Base-by-base conservation (phyloP, 2,797 vertebrate genomes). In the Sebastes dallii region DNA sequence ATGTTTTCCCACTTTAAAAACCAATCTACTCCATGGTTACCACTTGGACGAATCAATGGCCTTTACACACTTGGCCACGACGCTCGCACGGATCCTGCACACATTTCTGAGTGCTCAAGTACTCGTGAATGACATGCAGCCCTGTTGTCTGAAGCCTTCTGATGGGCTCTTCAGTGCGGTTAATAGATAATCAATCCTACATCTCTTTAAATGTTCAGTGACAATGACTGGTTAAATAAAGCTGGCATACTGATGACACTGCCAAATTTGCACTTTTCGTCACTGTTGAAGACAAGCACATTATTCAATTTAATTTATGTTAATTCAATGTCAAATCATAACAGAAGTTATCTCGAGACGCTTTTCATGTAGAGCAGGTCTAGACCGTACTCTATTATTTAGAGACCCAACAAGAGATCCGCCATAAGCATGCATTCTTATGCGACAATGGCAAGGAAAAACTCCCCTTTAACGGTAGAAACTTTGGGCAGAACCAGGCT, bases 101-200 rank as follows among this genome's bases (percentile, higher is more conserved):
- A 83, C 74, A 42, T 79, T 83, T 79, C 81, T 80, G 75, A 58
- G 55, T 54, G 66, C 83, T 83, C 73, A 85, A 83, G 74, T 83
- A 39, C 75, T 75, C 25, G 42, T 82, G 76, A 88, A 87, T 84
- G 86, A 81, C 80, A 75, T 20, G 46, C 34, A 20, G 66, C n/a
- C 13, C 50, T 65, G 24, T 69, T 42, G 60, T 70, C 78, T 78
- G 59, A 74, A 55, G 55, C 61, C 50, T 69, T 85, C 32, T 52
- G 82, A 85, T 62, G 66, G 72, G 72, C 61, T 81, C 58, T 52
- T 77, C 78, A 61, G 58, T 13, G 69, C n/a, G 1, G 62, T 30
- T 70, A 88, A 86, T 81, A 67, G 73, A 71, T 72, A 83, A 89
- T 91, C 86, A 89, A 87, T 93, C 65, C 46, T 46, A 67, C 75